phyloP scores from a whole-genome alignment of 2,113 vertebrate species.

The Nibea coibor region DNA sequence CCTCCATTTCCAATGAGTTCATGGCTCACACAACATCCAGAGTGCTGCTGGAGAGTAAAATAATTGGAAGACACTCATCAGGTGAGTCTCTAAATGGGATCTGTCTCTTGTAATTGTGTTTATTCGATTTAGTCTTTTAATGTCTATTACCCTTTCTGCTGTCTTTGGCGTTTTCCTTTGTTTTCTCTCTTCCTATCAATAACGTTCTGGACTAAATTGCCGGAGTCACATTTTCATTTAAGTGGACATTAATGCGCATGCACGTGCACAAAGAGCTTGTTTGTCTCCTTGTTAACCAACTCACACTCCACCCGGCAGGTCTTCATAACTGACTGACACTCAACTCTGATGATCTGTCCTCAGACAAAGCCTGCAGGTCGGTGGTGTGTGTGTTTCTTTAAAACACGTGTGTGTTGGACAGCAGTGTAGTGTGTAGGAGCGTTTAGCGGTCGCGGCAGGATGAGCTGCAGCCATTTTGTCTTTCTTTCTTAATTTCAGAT shows the following conservation, averaged over 20 bases:
- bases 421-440: no score
- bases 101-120: conserved; percentile 15
- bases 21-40: neutral
- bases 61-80: neutral
- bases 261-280: neutral
- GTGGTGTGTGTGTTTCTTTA: neutral
- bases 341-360: neutral
- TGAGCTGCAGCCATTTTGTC: no score
- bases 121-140: neutral
- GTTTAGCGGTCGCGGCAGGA: no score
- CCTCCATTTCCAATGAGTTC: neutral
- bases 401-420: no score
- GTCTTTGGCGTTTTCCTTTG: neutral
- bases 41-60: neutral
- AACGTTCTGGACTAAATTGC: neutral
- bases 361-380: neutral
- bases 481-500: no score
- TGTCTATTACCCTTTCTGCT: neutral
- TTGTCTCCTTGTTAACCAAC: neutral
- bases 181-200: neutral
- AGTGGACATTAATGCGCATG: neutral
- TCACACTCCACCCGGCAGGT: neutral
- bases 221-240: neutral
- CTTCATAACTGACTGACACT: neutral
- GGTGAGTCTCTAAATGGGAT: conserved; percentile 1